Percentiles rank a stretch among this genome's conserved stretches.
Evolutionary conservation across 2,797 vertebrate genomes (phyloP).

Genomic region (Delichon dasypus): DNA sequence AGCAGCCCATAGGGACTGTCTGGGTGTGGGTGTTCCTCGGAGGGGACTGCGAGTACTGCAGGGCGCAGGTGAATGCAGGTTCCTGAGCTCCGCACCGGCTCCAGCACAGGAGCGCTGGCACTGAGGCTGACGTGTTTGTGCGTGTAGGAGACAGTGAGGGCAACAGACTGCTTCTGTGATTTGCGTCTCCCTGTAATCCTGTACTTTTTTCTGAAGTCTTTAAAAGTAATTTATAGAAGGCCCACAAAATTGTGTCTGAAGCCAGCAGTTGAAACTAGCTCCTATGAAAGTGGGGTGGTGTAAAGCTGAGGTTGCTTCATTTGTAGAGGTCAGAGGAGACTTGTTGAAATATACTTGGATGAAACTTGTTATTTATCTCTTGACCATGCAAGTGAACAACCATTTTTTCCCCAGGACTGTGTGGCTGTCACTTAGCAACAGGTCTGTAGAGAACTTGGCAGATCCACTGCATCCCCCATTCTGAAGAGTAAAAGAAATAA

Average conservation of each 20-base stretch:
- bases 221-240: constrained; percentile 28
- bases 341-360: not conserved
- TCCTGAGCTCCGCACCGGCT: not conserved
- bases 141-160: not conserved
- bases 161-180: not conserved
- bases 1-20: not conserved
- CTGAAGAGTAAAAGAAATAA: not conserved
- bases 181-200: not conserved
- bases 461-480: not conserved
- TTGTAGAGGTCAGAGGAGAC: not conserved
- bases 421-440: constrained; percentile 72
- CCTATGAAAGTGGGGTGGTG: not conserved
- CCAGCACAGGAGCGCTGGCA: accelerated
- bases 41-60: not conserved
- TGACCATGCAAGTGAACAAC: not conserved
- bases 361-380: not conserved
- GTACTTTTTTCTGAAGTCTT: not conserved
- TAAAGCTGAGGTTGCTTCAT: not conserved
- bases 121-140: not conserved
- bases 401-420: not conserved
- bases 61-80: constrained; percentile 5
- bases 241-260: not conserved
- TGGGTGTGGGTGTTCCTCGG: not conserved
- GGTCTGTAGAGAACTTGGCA: constrained; percentile 52
- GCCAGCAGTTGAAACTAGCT: not conserved